Conservation (phyloP, 2,113 vertebrate genomes). For the Aegotheles bennettii region DNA sequence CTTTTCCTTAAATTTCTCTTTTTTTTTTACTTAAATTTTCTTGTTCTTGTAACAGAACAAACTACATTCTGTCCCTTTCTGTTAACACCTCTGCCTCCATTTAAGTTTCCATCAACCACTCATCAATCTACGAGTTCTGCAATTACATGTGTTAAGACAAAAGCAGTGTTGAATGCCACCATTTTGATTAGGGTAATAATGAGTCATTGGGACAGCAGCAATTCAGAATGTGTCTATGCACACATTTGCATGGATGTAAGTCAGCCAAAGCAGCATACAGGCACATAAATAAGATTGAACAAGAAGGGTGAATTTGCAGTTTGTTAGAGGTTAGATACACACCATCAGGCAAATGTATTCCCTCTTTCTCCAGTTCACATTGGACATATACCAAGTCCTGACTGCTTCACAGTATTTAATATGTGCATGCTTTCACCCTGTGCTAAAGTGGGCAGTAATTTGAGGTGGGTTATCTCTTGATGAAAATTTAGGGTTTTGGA, state of each 20-base stretch:
- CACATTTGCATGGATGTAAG: background rate
- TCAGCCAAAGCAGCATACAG: background rate
- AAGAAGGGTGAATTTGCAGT: background rate
- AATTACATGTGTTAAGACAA: constrained; percentile 12
- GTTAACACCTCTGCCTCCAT: background rate
- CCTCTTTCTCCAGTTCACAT: background rate
- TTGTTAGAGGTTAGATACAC: background rate
- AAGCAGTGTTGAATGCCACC: constrained; percentile 10
- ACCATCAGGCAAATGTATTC: background rate
- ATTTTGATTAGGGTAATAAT: background rate
- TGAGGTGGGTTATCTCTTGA: background rate
- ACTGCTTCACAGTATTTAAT: background rate
- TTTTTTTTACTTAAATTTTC: background rate
- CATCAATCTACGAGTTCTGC: background rate
- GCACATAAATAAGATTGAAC: background rate
- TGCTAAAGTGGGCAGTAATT: background rate
- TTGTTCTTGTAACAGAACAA: background rate
- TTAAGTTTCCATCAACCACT: background rate
- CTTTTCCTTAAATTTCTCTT: background rate
- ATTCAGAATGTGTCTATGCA: background rate
- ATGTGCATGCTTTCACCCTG: background rate
- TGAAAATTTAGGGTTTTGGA: background rate
- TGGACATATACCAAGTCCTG: background rate
- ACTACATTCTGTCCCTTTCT: background rate
- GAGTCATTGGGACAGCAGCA: constrained; percentile 30